Percentiles rank a stretch among this genome's conserved stretches.
Conservation (phyloP, 2,113 vertebrate genomes). For the Anguilla rostrata region DNA sequence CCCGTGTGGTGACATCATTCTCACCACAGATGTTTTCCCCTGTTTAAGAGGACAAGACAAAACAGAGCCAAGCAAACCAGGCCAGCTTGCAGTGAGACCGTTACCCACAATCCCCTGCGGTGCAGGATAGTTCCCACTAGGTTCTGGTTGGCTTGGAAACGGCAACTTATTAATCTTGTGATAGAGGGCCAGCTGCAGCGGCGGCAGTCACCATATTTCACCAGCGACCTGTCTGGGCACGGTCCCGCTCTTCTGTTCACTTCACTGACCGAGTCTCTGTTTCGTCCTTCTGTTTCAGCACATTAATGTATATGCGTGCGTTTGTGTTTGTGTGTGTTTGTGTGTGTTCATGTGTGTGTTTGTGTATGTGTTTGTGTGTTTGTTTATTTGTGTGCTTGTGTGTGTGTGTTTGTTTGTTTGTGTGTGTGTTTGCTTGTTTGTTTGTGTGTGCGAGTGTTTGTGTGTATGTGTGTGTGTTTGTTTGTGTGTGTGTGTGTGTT, state of each 20-base stretch:
- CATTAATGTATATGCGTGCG: background rate
- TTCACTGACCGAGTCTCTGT: constrained; percentile 40
- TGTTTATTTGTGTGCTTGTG: too few species aligned
- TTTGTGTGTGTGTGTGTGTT: too few species aligned
- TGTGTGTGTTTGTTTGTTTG: too few species aligned
- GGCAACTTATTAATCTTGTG: constrained; percentile 99
- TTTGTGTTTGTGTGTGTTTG: too few species aligned
- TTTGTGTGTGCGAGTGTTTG: too few species aligned
- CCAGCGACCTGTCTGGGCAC: constrained; percentile 81
- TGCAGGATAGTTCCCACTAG: constrained; percentile 97
- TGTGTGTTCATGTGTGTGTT: too few species aligned
- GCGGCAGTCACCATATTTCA: constrained; percentile 89
- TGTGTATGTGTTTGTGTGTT: too few species aligned
- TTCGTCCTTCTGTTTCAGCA: constrained; percentile 6
- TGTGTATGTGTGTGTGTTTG: too few species aligned
- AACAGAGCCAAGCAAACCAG: constrained; percentile 84
- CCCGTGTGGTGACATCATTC: constrained; percentile 81
- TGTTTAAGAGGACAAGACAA: constrained; percentile 75
- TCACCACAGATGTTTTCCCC: constrained; percentile 89
- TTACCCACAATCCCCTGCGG: constrained; percentile 91
- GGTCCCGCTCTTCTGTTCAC: constrained; percentile 64
- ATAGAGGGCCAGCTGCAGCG: constrained; percentile 97
- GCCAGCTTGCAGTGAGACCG: constrained; percentile 95
- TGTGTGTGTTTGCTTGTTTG: too few species aligned
- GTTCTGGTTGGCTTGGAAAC: constrained; percentile 99